Evolutionary conservation across 2,797 vertebrate genomes (phyloP).

Genomic region (Sebastiscus albofasciatus): DNA sequence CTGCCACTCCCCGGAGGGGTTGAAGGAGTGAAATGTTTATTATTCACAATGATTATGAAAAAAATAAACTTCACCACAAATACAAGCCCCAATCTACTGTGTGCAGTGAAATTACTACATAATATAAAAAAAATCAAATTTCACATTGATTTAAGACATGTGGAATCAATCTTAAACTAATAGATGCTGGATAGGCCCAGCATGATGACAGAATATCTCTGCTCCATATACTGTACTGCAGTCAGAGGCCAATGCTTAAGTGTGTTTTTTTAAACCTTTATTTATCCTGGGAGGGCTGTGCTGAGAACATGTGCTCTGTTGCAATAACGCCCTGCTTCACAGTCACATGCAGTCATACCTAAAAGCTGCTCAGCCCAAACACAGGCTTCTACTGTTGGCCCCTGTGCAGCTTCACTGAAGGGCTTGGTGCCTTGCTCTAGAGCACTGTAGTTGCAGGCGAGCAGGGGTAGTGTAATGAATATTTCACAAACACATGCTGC

Average conservation of each 20-base stretch:
- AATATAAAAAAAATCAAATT: slow-evolving; percentile 29
- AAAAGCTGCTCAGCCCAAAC: slow-evolving; percentile 26
- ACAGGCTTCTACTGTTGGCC: slow-evolving; percentile 4
- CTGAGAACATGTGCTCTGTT: slow-evolving; percentile 43
- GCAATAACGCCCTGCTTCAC: slow-evolving; percentile 38
- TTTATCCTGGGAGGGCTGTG: slow-evolving; percentile 44
- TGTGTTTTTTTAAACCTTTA: slow-evolving; percentile 40
- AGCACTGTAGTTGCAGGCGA: slow-evolving; percentile 25
- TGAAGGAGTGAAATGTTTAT: slow-evolving; percentile 26
- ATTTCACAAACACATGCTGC: slow-evolving; percentile 53
- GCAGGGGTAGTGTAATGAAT: slow-evolving; percentile 42
- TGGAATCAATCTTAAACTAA: slow-evolving; percentile 47
- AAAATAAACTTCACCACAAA: background rate
- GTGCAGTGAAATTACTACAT: slow-evolving; percentile 4
- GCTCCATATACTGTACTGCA: slow-evolving; percentile 15
- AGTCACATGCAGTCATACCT: slow-evolving; percentile 34
- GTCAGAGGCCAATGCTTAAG: slow-evolving; percentile 31
- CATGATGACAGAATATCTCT: slow-evolving; percentile 29
- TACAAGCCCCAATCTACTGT: background rate
- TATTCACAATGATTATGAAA: slow-evolving; percentile 15
- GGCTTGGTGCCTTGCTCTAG: slow-evolving; percentile 35
- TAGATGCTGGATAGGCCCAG: slow-evolving; percentile 34
- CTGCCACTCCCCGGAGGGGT: background rate
- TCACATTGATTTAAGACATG: slow-evolving; percentile 43
- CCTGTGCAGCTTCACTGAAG: background rate